Percentiles rank a stretch among this genome's conserved stretches.
Conservation (phyloP, 1,140 invertebrate genomes). For the Coptotermes formosanus region DNA sequence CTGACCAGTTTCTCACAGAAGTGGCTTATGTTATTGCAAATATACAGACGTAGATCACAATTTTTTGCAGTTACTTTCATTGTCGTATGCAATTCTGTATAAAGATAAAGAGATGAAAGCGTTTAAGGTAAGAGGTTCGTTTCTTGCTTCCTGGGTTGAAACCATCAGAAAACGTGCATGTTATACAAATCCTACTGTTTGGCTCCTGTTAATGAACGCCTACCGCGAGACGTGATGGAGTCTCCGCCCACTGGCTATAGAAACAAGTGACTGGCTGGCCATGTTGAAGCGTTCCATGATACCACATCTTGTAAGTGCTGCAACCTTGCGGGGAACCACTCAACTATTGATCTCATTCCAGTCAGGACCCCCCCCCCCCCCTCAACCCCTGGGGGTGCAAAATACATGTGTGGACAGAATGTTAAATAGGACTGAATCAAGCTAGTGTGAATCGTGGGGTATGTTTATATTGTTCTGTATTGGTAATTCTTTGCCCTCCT, state of each 20-base stretch:
- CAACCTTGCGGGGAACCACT: background rate
- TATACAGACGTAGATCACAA: no score
- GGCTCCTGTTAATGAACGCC: background rate
- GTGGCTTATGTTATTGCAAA: no score
- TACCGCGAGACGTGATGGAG: background rate
- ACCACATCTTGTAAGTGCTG: background rate
- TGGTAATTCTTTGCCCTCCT: background rate
- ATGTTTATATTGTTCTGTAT: background rate
- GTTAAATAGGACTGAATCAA: background rate
- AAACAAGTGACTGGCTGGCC: background rate
- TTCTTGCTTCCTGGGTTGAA: no score
- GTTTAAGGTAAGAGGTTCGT: no score
- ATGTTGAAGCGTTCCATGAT: background rate
- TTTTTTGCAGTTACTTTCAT: no score
- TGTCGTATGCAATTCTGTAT: no score
- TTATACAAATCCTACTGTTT: no score
- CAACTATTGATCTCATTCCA: background rate
- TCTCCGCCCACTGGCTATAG: background rate
- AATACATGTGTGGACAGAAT: background rate
- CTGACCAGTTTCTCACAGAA: no score
- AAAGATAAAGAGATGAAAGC: no score
- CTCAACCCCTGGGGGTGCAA: background rate
- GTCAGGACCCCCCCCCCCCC: background rate
- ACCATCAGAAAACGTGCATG: no score
- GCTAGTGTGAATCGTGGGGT: no score